phyloP scores from a whole-genome alignment of 1,140 invertebrate species.

The Procambarus virginalis region DNA sequence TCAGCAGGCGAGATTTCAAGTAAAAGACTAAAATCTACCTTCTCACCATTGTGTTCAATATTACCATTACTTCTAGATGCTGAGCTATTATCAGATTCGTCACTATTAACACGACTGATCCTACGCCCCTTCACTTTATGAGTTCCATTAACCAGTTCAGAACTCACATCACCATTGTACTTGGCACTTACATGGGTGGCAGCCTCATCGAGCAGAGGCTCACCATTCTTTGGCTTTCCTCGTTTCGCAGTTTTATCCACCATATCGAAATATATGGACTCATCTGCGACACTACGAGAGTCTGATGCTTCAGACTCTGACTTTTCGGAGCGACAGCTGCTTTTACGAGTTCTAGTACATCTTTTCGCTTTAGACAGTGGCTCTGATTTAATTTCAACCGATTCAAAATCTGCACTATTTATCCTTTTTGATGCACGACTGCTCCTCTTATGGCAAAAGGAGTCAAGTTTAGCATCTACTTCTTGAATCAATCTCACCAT shows the following conservation, averaged over 20 bases:
- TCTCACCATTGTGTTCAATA: constrained; percentile 66
- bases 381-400: constrained; percentile 49
- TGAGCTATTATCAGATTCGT: constrained; percentile 65
- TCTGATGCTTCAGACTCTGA: constrained; percentile 65
- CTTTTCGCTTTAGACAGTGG: constrained; percentile 32
- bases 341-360: constrained; percentile 47
- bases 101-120: constrained; percentile 63
- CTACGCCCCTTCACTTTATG: constrained; percentile 66
- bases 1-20: constrained; percentile 69
- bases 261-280: constrained; percentile 58
- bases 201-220: constrained; percentile 56
- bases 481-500: constrained; percentile 67
- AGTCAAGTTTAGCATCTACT: constrained; percentile 53
- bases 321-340: constrained; percentile 63
- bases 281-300: constrained; percentile 57
- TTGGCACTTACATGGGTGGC: constrained; percentile 54
- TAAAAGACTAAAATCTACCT: constrained; percentile 68
- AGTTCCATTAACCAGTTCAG: constrained; percentile 58
- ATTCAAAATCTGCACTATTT: constrained; percentile 56
- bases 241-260: constrained; percentile 62
- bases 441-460: constrained; percentile 65
- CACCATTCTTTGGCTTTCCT: constrained; percentile 68
- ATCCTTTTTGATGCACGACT: constrained; percentile 65
- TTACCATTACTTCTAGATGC: constrained; percentile 66
- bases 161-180: constrained; percentile 60